Evolutionary conservation across 2,888 invertebrate genomes (phyloP).

Genomic region (Alcis repandata): DNA sequence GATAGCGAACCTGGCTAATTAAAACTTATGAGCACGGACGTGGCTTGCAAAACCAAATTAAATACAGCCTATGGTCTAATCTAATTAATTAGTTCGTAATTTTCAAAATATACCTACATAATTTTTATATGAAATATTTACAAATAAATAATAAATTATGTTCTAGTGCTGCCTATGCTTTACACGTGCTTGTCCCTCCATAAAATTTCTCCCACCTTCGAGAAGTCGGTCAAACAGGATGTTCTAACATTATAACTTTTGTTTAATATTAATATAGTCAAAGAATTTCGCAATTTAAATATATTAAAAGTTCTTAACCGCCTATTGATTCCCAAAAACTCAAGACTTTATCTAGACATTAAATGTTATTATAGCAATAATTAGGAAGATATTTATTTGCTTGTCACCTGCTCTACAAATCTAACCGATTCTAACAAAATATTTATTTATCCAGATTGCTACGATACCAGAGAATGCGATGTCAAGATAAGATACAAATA

Average conservation of each 20-base stretch:
- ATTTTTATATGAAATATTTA: too few relatives aligned
- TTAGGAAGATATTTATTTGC: conserved; percentile 15
- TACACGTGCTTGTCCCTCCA: neutral
- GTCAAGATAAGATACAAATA: too few relatives aligned
- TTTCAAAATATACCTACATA: too few relatives aligned
- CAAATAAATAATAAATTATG: too few relatives aligned
- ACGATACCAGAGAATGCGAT: too few relatives aligned
- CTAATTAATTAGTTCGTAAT: too few relatives aligned
- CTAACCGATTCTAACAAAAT: neutral
- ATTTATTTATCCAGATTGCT: neutral
- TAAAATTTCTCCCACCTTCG: conserved; percentile 31
- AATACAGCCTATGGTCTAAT: too few relatives aligned
- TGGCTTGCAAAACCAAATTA: too few relatives aligned
- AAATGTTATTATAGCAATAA: conserved; percentile 30
- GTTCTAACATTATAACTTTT: conserved; percentile 29
- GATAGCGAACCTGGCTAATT: too few relatives aligned
- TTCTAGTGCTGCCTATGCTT: neutral
- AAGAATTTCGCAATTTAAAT: conserved; percentile 44
- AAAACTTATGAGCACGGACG: too few relatives aligned
- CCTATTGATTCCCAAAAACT: conserved; percentile 12
- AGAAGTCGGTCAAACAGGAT: conserved; percentile 38
- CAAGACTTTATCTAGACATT: conserved; percentile 25
- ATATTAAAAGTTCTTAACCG: conserved; percentile 20
- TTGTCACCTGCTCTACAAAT: neutral
- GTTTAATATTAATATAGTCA: conserved; percentile 39